Evolutionary conservation across 2,113 vertebrate species (phyloP).

Genomic region (Cottus gobio): DNA sequence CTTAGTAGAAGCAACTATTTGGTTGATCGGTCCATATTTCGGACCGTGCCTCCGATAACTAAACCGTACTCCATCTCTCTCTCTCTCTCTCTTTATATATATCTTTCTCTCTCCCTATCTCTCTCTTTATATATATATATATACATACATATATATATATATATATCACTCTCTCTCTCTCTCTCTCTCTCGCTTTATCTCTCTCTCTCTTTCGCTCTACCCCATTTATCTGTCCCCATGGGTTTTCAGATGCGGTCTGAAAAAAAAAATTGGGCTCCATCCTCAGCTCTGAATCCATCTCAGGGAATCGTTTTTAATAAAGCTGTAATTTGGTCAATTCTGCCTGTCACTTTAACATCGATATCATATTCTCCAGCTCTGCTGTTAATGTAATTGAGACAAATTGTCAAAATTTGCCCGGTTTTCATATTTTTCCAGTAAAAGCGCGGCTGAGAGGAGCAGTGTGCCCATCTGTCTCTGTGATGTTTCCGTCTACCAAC

Average conservation of each 20-base stretch:
- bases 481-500: neutral
- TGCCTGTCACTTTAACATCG: conserved; percentile 59
- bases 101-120: neutral
- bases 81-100: neutral
- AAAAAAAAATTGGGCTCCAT: conserved; percentile 59
- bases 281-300: conserved; percentile 59
- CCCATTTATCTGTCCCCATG: conserved; percentile 44
- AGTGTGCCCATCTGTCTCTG: conserved; percentile 27
- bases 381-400: conserved; percentile 68
- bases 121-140: neutral
- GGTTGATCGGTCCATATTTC: conserved; percentile 51
- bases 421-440: conserved; percentile 49
- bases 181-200: neutral
- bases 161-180: neutral
- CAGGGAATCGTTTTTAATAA: conserved; percentile 63
- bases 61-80: conserved; percentile 1
- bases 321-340: conserved; percentile 62
- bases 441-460: neutral
- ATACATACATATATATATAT: no score
- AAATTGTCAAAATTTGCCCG: conserved; percentile 55
- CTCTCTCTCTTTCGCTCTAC: neutral
- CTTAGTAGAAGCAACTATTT: conserved; percentile 49
- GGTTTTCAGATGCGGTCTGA: conserved; percentile 64
- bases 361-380: conserved; percentile 55
- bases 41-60: conserved; percentile 54